Evolutionary conservation across 1,140 invertebrate genomes (phyloP), one percentile per base, ranked within the genome.

Genomic region (Apolygus lucorum): DNA sequence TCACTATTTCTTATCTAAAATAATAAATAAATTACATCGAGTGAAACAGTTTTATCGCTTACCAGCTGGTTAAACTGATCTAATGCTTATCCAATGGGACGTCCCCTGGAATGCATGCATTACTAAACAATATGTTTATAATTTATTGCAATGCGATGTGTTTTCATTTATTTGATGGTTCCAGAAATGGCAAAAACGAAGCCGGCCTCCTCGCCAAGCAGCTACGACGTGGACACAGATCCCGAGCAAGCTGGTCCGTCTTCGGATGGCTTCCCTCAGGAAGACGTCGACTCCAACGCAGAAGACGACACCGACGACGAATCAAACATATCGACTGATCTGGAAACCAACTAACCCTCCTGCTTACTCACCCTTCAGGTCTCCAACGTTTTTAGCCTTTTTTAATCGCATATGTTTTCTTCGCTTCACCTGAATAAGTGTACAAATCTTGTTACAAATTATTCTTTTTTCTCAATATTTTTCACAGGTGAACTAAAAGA

Each of bases 231-330:
- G n/a, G 28, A 52, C 29, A 22, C 63, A 17, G 25, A 28, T 17
- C 27, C 59, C n/a, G 34, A 49, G 11, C 24, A 22, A 49, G 34
- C 71, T 4, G 71, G 71, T 28, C 63, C 71, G n/a, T 72, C 71
- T 8, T 62, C 59, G 1, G 63, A 67, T 24, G 28, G 25, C 1
- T 67, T 21, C 8, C 17, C 52, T 21, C 42, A n/a, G 0, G 54
- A 63, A 21, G 71, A 72, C 28, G 34, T 28, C 0, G 54, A 68
- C 22, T 70, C 65, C 0, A 62, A 28, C 1, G 64, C 34, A 13
- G 28, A 67, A 8, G 59, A 67, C 24, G 70, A 63, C n/a, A 71
- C 65, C 22, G 69, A 70, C 52, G 70, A 73, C n/a, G 72, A 72
- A 28, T 70, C 68, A n/a, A 68, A 59, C 49, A 70, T 69, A 65